Evolutionary conservation across 2,888 invertebrate genomes (phyloP), one percentile per base, ranked within the genome.

Genomic region (Watsonalla binaria): DNA sequence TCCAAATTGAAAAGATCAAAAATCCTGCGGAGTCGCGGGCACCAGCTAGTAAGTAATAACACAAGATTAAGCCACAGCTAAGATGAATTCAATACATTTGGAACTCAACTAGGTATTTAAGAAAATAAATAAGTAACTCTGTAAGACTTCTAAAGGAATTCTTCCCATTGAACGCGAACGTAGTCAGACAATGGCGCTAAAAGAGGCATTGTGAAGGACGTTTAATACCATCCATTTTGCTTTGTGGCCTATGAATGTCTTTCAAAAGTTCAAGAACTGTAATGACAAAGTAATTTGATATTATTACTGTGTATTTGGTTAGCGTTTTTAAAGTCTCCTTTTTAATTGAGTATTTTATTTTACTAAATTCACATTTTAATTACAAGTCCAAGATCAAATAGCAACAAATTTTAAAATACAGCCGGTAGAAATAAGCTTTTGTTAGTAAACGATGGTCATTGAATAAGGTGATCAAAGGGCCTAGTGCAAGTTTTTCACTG

Each of bases 151-250:
- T 14, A 48, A 13, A 48, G 47, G 47, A 49, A 49, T 49, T 39
- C 49, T 61, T 63, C 60, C 61, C 66, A 67, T 68, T 71, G 64
- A 71, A 58, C 58, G 60, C 57, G 56, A 63, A 61, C 58, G 58
- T 60, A 58, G 61, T 60, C 75, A 69, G 71, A 82, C 81, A 82
- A 84, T 76, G 70, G 68, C 62, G 66, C 74, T 74, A 73, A 77
- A 78, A 80, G 80, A 74, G 59, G 74, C 65, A 82, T 85, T 85
- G 83, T 84, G 65, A 60, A 64, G 63, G 66, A 57, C 73, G 66
- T 69, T 76, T 76, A 80, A 79, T 78, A 76, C 78, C 75, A 69
- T 75, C 74, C 73, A 79, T 79, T 82, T 77, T 74, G 76, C 72
- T 74, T 78, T 78, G 76, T 79, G 62, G 55, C 56, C 53, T 57